phyloP scores from a whole-genome alignment of 2,113 vertebrate genomes.

The Falcunculus frontatus region DNA sequence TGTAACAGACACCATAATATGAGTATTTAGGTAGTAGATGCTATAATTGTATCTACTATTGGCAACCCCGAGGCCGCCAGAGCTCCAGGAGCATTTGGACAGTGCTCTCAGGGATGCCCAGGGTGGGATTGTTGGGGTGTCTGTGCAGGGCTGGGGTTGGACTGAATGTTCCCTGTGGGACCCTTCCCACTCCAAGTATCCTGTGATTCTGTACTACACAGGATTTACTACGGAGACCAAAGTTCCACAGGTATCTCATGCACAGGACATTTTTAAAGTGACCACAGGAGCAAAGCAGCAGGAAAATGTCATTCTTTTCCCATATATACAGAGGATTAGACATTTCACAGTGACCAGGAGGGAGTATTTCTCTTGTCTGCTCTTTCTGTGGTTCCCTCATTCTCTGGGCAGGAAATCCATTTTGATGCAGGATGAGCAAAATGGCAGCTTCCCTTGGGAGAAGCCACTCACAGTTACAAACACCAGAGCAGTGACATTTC shows the following conservation, averaged over 20 bases:
- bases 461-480: background rate
- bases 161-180: background rate
- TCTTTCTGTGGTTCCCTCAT: background rate
- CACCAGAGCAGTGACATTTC: background rate
- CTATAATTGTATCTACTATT: background rate
- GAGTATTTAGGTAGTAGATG: background rate
- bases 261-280: background rate
- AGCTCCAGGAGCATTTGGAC: background rate
- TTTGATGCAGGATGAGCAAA: background rate
- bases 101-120: accelerated
- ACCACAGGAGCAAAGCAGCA: background rate
- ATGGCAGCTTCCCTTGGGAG: conserved; percentile 36
- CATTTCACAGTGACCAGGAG: background rate
- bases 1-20: no score
- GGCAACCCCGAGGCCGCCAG: background rate
- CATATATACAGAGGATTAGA: accelerated
- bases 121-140: background rate
- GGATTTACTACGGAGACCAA: background rate
- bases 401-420: conserved; percentile 11
- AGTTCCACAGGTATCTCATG: background rate
- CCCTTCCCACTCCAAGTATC: background rate
- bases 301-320: background rate
- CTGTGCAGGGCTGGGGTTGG: background rate
- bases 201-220: background rate
- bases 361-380: background rate